A percentile compares a stretch with the other conserved stretches of the same genome.
These are phyloP conservation scores for Drosophila asahinai DNA, from an alignment of 1,140 invertebrate species.

Conservation along the genomic window DNA sequence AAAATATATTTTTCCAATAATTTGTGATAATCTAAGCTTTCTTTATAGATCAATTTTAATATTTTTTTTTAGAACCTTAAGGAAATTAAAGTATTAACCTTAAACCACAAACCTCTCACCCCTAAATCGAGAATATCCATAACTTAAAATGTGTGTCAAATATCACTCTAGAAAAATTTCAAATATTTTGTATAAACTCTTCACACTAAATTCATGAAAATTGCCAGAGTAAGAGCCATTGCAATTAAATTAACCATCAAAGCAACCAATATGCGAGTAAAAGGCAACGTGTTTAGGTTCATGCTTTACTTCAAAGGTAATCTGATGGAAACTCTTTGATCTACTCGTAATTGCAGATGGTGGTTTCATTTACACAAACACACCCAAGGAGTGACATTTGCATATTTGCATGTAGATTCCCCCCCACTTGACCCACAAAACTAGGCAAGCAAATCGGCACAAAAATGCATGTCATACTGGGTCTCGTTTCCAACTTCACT, in stretches of 20 bases:
- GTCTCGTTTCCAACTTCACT: constrained; percentile 18
- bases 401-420: constrained; percentile 6
- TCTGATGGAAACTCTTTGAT: constrained; percentile 38
- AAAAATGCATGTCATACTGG: constrained; percentile 56
- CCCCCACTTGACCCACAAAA: constrained; percentile 69
- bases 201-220: background rate
- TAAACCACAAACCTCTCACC: too few relatives aligned
- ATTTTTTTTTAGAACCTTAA: too few relatives aligned
- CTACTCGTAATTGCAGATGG: constrained; percentile 38
- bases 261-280: background rate
- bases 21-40: too few relatives aligned
- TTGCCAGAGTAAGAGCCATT: background rate
- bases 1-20: too few relatives aligned
- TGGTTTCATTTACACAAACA: constrained; percentile 24
- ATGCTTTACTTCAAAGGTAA: constrained; percentile 18
- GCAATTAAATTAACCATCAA: constrained; percentile 2
- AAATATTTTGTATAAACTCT: too few relatives aligned
- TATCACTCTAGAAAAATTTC: too few relatives aligned
- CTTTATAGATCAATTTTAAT: too few relatives aligned
- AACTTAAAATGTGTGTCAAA: too few relatives aligned
- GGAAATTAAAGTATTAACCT: too few relatives aligned
- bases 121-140: too few relatives aligned
- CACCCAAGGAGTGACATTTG: constrained; percentile 13
- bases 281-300: constrained; percentile 3
- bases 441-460: constrained; percentile 56